Base-by-base conservation (phyloP, 2,113 vertebrate species). In the Nestor notabilis region DNA sequence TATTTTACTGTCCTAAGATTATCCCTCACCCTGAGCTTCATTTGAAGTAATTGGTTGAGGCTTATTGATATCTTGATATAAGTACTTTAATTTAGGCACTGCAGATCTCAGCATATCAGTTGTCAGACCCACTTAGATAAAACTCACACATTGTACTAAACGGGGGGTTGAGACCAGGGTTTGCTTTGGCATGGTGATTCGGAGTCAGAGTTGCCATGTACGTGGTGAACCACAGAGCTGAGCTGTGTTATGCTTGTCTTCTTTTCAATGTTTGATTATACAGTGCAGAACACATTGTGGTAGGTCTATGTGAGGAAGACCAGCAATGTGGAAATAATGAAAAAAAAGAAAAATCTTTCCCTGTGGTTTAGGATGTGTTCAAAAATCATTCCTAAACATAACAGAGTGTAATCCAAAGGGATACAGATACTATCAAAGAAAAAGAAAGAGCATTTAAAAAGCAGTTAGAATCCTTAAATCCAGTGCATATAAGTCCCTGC, bases 1-100 rank as follows among this genome's bases (percentile, higher is more conserved):
- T 92, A 81, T 95, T 94, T 92, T 71, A n/a, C 74, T 77, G 14
- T 75, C 35, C 46, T 74, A n/a, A 70, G 44, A 82, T 74, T 88
- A 85, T 94, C 37, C 35, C 23, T 86, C 29, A 86, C 65, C 58
- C 47, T 66, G 46, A 90, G n/a, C 25, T 83, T 90, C 3, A 0
- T 43, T 90, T 50, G 17, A 88, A 89, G 70, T 28, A 84, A 65
- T 37, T 95, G 37, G 56, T 72, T 49, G 65, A 90, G 70, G 28
- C 17, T 82, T 89, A 87, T 39, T 78, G 86, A 88, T 93, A 93
- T 92, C 46, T 86, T 88, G 29, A 58, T 55, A 39, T 29, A 85
- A 83, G 74, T 43, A 43, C 53, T 91, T 87, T 72, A 53, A 90
- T 71, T 80, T 44, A 77, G 53, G 60, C 47, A 39, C 68, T 81